Percentiles rank a stretch among this genome's conserved stretches.
These are phyloP conservation scores for Drosophila yooni DNA, from an alignment of 2,888 invertebrate genomes.

Conservation along the genomic window DNA sequence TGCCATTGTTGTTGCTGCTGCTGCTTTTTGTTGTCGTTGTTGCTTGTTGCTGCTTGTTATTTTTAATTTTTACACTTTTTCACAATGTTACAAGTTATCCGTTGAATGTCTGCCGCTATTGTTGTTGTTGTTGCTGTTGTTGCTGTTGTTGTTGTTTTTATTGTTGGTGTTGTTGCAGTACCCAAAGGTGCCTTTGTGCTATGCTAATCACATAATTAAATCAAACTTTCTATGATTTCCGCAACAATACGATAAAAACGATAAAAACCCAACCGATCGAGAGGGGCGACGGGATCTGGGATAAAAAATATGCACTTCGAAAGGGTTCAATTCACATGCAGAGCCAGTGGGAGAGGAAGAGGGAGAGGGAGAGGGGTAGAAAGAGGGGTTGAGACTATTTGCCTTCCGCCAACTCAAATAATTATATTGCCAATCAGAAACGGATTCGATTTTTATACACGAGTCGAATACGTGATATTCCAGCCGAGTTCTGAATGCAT, in stretches of 20 bases:
- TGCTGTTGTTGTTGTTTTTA: conserved; percentile 20
- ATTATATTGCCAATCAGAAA: conserved; percentile 2
- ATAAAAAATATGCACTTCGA: conserved; percentile 24
- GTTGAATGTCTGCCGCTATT: conserved; percentile 19
- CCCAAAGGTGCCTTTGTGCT: conserved; percentile 66
- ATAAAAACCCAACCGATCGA: background rate
- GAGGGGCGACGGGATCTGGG: background rate
- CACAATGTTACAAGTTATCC: conserved; percentile 67
- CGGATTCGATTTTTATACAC: background rate
- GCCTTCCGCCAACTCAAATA: conserved; percentile 9
- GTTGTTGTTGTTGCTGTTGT: conserved; percentile 23
- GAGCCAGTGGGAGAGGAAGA: background rate
- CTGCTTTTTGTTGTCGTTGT: conserved; percentile 26
- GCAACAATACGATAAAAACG: conserved; percentile 28
- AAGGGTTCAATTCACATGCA: conserved; percentile 37
- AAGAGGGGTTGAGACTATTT: background rate
- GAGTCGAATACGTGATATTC: conserved; percentile 46
- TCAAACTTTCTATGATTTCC: conserved; percentile 77
- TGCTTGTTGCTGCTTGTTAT: conserved; percentile 69
- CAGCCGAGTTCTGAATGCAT: conserved; percentile 24
- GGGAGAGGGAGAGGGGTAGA: background rate
- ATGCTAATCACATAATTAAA: conserved; percentile 78
- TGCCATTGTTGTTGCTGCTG: conserved; percentile 51
- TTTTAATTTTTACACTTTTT: conserved; percentile 73
- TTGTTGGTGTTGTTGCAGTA: conserved; percentile 9